These are phyloP conservation scores for Scarus forsteni DNA, from an alignment of 2,797 vertebrate species.

Conservation along the genomic window DNA sequence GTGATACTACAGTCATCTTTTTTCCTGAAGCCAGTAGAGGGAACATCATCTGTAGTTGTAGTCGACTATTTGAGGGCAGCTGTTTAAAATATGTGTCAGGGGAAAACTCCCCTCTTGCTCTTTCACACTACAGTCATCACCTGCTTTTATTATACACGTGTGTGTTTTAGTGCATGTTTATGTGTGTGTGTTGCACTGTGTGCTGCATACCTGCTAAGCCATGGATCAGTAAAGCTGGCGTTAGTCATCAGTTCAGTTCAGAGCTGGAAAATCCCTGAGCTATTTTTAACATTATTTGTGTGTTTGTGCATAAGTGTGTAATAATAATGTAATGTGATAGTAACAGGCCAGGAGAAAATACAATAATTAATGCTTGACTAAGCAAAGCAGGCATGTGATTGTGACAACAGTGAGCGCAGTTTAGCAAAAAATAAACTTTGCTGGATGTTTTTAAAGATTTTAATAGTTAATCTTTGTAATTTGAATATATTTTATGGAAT, in stretches of 20 bases:
- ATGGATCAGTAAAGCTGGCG: constrained; percentile 29
- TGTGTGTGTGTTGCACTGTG: not conserved
- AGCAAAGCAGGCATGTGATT: too few species aligned
- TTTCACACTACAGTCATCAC: constrained; percentile 16
- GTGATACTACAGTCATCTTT: too few species aligned
- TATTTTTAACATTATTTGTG: not conserved
- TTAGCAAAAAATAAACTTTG: too few species aligned
- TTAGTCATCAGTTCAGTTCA: not conserved
- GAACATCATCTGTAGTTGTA: too few species aligned
- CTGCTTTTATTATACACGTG: constrained; percentile 10
- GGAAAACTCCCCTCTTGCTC: constrained; percentile 51
- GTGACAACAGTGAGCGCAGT: too few species aligned
- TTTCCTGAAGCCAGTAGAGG: too few species aligned
- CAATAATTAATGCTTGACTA: too few species aligned
- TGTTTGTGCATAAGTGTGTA: constrained; percentile 15
- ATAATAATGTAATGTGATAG: not conserved
- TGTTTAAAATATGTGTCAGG: not conserved
- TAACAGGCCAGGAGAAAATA: too few species aligned
- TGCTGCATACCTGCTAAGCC: constrained; percentile 35
- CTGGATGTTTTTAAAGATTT: too few species aligned
- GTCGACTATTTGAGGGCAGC: not conserved
- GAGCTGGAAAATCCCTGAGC: constrained; percentile 22
- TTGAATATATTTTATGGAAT: too few species aligned
- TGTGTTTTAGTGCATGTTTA: not conserved
- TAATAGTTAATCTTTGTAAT: too few species aligned